Base-by-base conservation (phyloP, 2,888 invertebrate genomes). In the Ectemnius cavifrons region DNA sequence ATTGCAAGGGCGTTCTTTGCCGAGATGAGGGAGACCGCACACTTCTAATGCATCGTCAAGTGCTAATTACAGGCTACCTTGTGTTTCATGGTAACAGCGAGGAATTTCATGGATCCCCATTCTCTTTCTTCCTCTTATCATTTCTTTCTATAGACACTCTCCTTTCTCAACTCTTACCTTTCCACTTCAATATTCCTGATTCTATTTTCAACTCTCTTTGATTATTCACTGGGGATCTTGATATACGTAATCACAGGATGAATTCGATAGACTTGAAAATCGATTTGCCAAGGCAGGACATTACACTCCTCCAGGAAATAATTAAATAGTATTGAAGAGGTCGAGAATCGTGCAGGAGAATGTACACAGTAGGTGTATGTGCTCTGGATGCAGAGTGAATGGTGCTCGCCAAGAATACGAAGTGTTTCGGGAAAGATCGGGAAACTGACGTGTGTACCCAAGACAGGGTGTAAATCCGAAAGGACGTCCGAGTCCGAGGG, bases 21-120 rank as follows among this genome's bases (percentile, higher is more conserved):
- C 67, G 78, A 82, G 81, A 78, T 66, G 80, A 78, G 82, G 80
- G 76, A 80, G 73, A 80, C 69, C 69, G 69, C 77, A 75, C 79
- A 83, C 86, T 78, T 83, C 86, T 88, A 89, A 89, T 89, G 88
- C 87, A 90, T 88, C 89, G 86, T 87, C 87, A 89, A 89, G 88
- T 89, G 89, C 87, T 89, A 90, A 90, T 90, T 89, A 88, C 88
- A 86, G 84, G 71, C 83, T 84, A 81, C 84, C 80, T 81, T 82
- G 78, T 80, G 82, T 86, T 87, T 85, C 85, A 85, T 81, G 71
- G 87, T 85, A 88, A 87, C 86, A 85, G 85, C 81, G 69, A 71
- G 77, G 78, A 86, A 87, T 88, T 89, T 89, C 88, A 89, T 86
- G 86, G 85, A 85, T 76, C 78, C 79, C 70, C 47, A n/a, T 16